Evolutionary conservation across 2,888 invertebrate species (phyloP), one percentile per base, ranked within the genome.

Genomic region (Caenorhabditis virilis): DNA sequence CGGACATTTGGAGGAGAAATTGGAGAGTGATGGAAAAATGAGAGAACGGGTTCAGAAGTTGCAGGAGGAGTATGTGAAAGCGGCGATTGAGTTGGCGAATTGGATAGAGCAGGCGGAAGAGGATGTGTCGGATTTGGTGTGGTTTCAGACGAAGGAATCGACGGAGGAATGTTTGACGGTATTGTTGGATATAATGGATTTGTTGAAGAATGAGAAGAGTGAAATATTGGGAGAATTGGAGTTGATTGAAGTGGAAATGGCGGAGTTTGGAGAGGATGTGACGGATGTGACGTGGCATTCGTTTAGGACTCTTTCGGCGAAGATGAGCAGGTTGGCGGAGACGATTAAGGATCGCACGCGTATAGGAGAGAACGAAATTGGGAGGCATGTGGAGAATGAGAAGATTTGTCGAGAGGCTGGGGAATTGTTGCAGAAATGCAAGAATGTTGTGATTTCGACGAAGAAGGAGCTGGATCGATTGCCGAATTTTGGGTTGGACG

Each of bases 41-140:
- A 60, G 50, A 23, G 16, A 22, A 18, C 36, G 46, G 38, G 18
- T 60, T 22, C 49, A 60, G 16, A 45, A 13, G 2, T 46, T 60
- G 33, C 54, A 60, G 50, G 60, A 60, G 23, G 60, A 60, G 13
- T 60, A 54, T 26, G 26, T 45, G 7, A 49, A 26, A 33, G 23
- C 22, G 25, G 54, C 60, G 6, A 50, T 43, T 22, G 60, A 60
- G 41, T 45, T 60, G 2, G 49, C 54, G 9, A 60, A 49, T 18
- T 60, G 60, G 60, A 26, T 60, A 11, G 60, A 60, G 23, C 54
- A 60, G 23, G 60, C 60, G 1, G 50, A 60, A 46, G 60, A 60
- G 16, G 60, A 60, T n/a, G 54, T 54, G 2, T 42, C 60, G 6
- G 60, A 54, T 30, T 38, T 60, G 9, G 60, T 60, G 0, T 38